phyloP scores from a whole-genome alignment of 2,113 vertebrate genomes.

The Arvicanthis niloticus region DNA sequence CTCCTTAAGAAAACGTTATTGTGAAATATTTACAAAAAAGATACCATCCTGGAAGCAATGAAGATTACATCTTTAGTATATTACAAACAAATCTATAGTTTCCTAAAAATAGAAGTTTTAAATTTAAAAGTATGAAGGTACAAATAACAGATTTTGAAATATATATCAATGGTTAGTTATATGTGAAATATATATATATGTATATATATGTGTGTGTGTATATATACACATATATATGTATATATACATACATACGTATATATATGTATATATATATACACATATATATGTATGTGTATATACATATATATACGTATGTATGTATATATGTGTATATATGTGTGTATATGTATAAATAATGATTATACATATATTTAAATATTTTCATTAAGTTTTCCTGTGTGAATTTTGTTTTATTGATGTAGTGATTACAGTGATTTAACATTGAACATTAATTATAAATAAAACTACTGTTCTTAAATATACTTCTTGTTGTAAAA shows the following conservation, averaged over 20 bases:
- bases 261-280: no score
- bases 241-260: no score
- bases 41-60: background rate
- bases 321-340: background rate
- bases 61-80: background rate
- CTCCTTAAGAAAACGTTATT: background rate
- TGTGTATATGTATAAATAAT: background rate
- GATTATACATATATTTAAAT: background rate
- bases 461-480: background rate
- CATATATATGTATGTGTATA: no score
- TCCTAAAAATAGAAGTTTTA: background rate
- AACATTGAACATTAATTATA: background rate
- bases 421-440: background rate
- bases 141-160: background rate
- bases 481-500: background rate
- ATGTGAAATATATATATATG: background rate
- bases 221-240: no score
- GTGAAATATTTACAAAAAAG: background rate
- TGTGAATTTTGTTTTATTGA: background rate
- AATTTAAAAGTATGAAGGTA: background rate
- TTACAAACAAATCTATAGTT: background rate
- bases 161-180: background rate
- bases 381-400: background rate
- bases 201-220: no score
- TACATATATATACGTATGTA: background rate